Evolutionary conservation across 2,113 vertebrate species (phyloP), one percentile per base, ranked within the genome.

Genomic region (Gallinago undulata): DNA sequence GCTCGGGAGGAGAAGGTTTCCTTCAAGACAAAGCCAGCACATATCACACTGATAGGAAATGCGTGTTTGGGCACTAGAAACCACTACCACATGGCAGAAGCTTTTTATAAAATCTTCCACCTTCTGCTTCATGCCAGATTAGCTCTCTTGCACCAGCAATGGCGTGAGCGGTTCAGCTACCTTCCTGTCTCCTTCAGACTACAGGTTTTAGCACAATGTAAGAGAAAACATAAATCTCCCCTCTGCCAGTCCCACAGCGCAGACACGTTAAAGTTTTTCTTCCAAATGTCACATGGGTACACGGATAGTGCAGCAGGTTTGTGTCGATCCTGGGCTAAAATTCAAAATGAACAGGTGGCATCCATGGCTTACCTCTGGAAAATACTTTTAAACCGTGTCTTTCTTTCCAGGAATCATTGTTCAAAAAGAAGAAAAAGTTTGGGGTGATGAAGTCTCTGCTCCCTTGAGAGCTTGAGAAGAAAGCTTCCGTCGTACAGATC

Each of bases 361-460:
- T 57, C 63, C 50, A 60, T 11, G 50, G 66, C 28, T 96, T 51
- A 75, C 86, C 85, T 84, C 89, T 60, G 63, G 56, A 92, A 89
- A 53, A 53, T 57, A 70, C 79, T 93, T 94, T 73, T 59, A 77
- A 92, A 87, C 11, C 59, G 80, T 11, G 7, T 27, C 81, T 75
- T 96, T 94, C 48, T 78, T 83, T 90, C 74, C 62, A 90, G 85
- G 50, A 72, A 89, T 64, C 69, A 30, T 47, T 91, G 56, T 72
- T 96, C 67, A 70, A 83, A 94, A 94, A 80, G 64, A 63, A 87
- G 55, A 89, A 96, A 76, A 96, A 94, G 60, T 86, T 91, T 82
- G 60, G 63, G 66, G 62, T 94, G 82, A 81, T 74, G 55, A 93
- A 96, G 56, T 87, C 67, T 81, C 81, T 75, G 31, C 39, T 96